Evolutionary conservation across 1,140 invertebrate genomes (phyloP).

Genomic region (Ectropis grisescens): DNA sequence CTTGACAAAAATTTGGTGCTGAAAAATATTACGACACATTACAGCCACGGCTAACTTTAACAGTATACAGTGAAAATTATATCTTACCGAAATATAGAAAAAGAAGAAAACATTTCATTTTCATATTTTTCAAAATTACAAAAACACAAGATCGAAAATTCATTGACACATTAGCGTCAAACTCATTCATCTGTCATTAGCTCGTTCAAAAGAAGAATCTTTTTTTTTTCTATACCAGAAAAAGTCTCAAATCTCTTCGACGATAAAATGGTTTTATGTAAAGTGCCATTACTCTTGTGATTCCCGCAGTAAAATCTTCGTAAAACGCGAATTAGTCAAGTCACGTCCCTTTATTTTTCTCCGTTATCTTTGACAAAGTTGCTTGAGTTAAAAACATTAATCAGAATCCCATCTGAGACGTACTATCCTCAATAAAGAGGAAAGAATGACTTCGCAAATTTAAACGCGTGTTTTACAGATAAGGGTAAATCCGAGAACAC

Average conservation of each 20-base stretch:
- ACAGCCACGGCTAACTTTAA: no score
- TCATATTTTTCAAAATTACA: no score
- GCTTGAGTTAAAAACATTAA: constrained; percentile 59
- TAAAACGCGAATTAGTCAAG: constrained; percentile 57
- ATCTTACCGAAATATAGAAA: no score
- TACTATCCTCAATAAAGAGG: constrained; percentile 65
- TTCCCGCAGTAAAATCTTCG: constrained; percentile 20
- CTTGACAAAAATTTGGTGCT: no score
- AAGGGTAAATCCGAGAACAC: constrained; percentile 57
- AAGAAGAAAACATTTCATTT: no score
- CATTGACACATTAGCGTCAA: no score
- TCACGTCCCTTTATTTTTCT: constrained; percentile 63
- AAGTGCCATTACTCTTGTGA: constrained; percentile 27
- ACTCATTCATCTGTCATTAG: constrained; percentile 26
- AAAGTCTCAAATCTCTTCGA: no score
- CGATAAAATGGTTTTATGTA: constrained; percentile 16
- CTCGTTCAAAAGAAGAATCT: constrained; percentile 55
- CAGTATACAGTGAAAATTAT: no score
- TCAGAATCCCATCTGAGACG: constrained; percentile 60
- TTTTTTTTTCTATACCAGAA: no score
- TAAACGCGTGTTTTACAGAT: constrained; percentile 63
- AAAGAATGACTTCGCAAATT: constrained; percentile 67
- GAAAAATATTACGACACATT: no score
- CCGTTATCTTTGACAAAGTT: constrained; percentile 62
- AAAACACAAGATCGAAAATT: no score